Percentiles rank a stretch among this genome's conserved stretches.
Evolutionary conservation across 2,113 vertebrate genomes (phyloP).

Genomic region (Takifugu bimaculatus): DNA sequence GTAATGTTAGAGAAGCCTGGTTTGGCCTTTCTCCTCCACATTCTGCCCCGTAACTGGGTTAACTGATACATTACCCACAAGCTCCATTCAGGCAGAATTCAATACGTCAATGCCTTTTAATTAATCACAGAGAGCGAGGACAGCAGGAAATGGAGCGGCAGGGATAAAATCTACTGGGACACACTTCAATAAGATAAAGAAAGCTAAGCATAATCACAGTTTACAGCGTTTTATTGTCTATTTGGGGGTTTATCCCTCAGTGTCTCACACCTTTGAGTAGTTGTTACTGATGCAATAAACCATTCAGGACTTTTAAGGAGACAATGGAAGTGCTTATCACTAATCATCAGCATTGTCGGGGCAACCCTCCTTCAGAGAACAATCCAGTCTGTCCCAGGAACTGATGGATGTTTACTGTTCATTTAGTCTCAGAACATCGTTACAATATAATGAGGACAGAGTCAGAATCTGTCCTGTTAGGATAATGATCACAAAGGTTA

Average conservation of each 20-base stretch:
- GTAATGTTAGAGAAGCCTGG: no score
- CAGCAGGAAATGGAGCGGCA: conserved; percentile 13
- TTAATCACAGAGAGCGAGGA: conserved; percentile 17
- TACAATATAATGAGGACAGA: neutral
- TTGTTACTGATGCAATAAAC: conserved; percentile 30
- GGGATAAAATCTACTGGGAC: neutral
- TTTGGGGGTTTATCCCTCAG: neutral
- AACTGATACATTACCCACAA: conserved; percentile 5
- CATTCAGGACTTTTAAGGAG: conserved; percentile 19
- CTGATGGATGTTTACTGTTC: conserved; percentile 2
- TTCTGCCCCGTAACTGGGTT: neutral
- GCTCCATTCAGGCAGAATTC: conserved; percentile 37
- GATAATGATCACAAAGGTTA: no score
- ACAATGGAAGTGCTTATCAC: conserved; percentile 40
- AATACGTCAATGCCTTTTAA: conserved; percentile 44
- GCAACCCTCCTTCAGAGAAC: neutral
- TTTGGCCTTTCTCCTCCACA: neutral
- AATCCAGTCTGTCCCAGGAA: neutral
- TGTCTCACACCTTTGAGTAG: conserved; percentile 24
- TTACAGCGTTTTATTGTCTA: no score
- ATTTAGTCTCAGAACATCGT: no score
- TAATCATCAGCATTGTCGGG: conserved; percentile 12
- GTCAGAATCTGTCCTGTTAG: no score
- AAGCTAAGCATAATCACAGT: no score
- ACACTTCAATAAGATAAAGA: neutral